phyloP scores from a whole-genome alignment of 2,888 invertebrate genomes.

The Standfussiana lucernea region DNA sequence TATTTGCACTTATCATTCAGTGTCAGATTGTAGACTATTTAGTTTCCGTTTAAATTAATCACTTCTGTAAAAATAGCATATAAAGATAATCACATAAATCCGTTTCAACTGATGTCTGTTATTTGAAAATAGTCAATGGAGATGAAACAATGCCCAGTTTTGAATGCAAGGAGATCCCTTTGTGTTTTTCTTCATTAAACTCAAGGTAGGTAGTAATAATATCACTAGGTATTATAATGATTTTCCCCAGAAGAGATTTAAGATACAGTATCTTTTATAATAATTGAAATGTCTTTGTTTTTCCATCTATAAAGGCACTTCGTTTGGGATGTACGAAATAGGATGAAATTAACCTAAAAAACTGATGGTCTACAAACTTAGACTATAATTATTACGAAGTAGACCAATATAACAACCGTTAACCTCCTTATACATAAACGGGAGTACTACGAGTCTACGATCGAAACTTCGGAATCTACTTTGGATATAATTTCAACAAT shows the following conservation, averaged over 20 bases:
- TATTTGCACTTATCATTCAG: slow-evolving; percentile 21
- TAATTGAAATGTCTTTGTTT: background rate
- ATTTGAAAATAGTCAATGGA: background rate
- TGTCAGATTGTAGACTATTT: slow-evolving; percentile 29
- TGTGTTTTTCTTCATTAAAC: background rate
- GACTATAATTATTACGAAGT: slow-evolving; percentile 23
- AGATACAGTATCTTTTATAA: background rate
- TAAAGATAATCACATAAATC: background rate
- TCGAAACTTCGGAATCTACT: slow-evolving; percentile 13
- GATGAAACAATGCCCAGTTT: background rate
- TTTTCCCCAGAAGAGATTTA: background rate
- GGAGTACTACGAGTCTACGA: background rate
- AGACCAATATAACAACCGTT: slow-evolving; percentile 19
- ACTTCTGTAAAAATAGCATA: slow-evolving; percentile 1
- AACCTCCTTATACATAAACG: slow-evolving; percentile 38
- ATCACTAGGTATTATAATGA: background rate
- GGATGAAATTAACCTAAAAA: background rate
- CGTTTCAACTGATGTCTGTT: background rate
- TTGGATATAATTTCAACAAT: slow-evolving; percentile 25
- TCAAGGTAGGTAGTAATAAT: background rate
- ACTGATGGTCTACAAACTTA: slow-evolving; percentile 4
- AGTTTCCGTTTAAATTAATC: slow-evolving; percentile 27
- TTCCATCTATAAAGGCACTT: background rate
- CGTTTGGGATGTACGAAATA: background rate
- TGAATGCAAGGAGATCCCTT: background rate